Evolutionary conservation across 1,140 invertebrate species (phyloP).

Genomic region (Drosophila sp.): DNA sequence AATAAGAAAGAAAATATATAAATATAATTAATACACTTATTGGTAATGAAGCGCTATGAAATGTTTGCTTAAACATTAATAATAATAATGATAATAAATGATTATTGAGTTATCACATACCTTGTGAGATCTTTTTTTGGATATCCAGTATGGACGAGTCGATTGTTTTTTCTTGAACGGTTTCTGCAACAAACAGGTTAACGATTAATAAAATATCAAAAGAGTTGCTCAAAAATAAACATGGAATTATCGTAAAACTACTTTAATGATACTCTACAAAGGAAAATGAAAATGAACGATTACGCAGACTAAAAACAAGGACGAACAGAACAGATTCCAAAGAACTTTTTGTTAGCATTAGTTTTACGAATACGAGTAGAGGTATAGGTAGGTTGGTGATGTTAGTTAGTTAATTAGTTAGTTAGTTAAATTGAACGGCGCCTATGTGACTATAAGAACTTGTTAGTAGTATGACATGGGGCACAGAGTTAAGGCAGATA

Average conservation of each 20-base stretch:
- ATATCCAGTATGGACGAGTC: conserved; percentile 52
- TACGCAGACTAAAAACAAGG: conserved; percentile 59
- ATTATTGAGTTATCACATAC: conserved; percentile 46
- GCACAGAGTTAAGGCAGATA: conserved; percentile 31
- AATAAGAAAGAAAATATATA: neutral
- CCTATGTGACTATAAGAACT: conserved; percentile 47
- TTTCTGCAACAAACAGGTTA: conserved; percentile 59
- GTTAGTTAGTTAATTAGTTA: conserved; percentile 48
- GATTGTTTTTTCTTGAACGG: conserved; percentile 59
- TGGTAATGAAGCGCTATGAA: conserved; percentile 50
- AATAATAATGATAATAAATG: conserved; percentile 25
- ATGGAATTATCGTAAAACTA: conserved; percentile 66
- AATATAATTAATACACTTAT: conserved; percentile 14
- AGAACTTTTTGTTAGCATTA: conserved; percentile 67
- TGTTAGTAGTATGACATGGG: conserved; percentile 69
- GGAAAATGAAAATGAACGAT: conserved; percentile 53
- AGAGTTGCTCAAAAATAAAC: conserved; percentile 15
- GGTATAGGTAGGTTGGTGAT: conserved; percentile 37
- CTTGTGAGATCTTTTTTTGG: conserved; percentile 32
- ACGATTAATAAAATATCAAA: conserved; percentile 34
- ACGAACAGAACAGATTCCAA: conserved; percentile 60
- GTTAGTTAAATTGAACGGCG: conserved; percentile 39
- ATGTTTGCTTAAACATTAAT: conserved; percentile 40
- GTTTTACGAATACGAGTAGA: conserved; percentile 30
- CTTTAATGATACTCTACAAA: conserved; percentile 67